These are phyloP conservation scores for Tinea pellionella DNA, from an alignment of 2,888 invertebrate species.

Conservation along the genomic window DNA sequence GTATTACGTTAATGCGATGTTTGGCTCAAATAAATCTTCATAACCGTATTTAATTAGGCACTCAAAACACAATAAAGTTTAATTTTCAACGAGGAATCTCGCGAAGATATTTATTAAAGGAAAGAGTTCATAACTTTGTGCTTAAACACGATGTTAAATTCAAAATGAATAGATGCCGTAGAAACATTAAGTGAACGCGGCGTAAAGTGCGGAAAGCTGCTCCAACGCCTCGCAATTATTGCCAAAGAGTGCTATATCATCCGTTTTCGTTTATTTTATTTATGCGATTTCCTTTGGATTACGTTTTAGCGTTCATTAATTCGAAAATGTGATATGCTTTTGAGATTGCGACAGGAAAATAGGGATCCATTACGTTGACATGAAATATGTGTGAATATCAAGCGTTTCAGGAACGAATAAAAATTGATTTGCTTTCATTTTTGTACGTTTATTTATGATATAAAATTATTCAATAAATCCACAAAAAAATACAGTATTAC, in stretches of 20 bases:
- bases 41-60: constrained; percentile 7
- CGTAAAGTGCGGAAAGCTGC: constrained; percentile 43
- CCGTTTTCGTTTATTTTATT: constrained; percentile 11
- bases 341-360: not conserved
- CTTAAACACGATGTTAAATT: constrained; percentile 44
- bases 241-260: constrained; percentile 31
- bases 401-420: not conserved
- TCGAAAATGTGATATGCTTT: constrained; percentile 1
- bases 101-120: constrained; percentile 39
- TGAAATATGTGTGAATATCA: constrained; percentile 1
- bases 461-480: not conserved
- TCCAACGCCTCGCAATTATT: constrained; percentile 41
- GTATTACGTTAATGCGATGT: not conserved
- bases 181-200: constrained; percentile 43
- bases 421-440: constrained; percentile 3
- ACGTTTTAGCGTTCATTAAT: constrained; percentile 5
- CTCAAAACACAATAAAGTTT: constrained; percentile 6
- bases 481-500: no score
- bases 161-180: constrained; percentile 49
- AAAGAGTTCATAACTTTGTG: constrained; percentile 32
- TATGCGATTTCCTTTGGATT: constrained; percentile 9
- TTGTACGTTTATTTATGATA: not conserved
- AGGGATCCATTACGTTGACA: not conserved
- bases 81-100: constrained; percentile 27
- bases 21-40: constrained; percentile 5